A percentile compares a stretch with the other conserved stretches of the same genome.
Evolutionary conservation across 2,888 invertebrate species (phyloP).

Genomic region (Stenodera caucasica): DNA sequence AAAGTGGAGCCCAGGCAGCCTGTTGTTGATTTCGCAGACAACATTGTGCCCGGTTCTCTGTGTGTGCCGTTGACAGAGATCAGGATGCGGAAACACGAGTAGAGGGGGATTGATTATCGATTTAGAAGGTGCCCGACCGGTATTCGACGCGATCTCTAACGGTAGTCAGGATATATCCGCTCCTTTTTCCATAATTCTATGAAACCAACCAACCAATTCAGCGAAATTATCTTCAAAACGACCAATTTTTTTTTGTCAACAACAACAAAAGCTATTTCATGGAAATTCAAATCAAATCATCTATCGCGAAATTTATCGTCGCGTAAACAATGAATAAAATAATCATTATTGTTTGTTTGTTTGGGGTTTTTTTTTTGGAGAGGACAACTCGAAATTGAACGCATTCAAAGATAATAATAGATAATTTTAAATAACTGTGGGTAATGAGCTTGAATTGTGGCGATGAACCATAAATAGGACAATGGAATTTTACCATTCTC

Average conservation of each 20-base stretch:
- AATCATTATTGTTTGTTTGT: no score
- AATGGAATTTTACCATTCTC: conserved; percentile 31
- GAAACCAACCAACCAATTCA: background rate
- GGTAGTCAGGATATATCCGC: conserved; percentile 10
- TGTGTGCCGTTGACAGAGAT: conserved; percentile 3
- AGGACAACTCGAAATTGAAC: no score
- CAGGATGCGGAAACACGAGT: conserved; percentile 21
- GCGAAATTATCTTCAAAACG: no score
- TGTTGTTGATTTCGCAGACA: no score
- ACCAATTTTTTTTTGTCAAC: no score
- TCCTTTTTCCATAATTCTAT: no score
- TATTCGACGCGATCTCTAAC: conserved; percentile 7
- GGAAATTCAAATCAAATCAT: no score
- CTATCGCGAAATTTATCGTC: no score
- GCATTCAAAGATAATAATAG: no score
- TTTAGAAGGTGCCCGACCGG: background rate
- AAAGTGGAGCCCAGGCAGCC: no score
- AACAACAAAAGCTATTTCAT: background rate
- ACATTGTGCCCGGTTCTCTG: background rate
- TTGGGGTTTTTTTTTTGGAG: no score
- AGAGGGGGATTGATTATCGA: conserved; percentile 8
- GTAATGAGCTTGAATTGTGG: conserved; percentile 18
- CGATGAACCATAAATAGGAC: conserved; percentile 34
- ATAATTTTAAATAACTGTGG: conserved; percentile 13
- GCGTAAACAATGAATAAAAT: no score